phyloP scores from a whole-genome alignment of 2,888 invertebrate species.

The Athetis lepigone region DNA sequence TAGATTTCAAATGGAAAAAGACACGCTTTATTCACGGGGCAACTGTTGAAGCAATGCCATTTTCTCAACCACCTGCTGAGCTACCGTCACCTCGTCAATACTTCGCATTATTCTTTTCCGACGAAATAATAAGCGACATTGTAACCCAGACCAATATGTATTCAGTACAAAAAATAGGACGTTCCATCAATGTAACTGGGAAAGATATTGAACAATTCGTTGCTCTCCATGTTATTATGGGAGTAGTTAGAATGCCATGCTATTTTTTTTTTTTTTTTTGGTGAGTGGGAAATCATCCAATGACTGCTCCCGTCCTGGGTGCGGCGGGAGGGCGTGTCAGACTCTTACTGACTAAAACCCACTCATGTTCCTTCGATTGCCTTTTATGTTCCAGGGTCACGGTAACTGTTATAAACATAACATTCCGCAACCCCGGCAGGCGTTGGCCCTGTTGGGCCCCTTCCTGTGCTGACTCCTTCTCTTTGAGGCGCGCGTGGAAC shows the following conservation, averaged over 20 bases:
- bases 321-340: too few species aligned
- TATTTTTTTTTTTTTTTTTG: too few species aligned
- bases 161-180: conserved; percentile 31
- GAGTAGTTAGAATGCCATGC: conserved; percentile 63
- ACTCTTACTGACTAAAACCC: too few species aligned
- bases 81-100: conserved; percentile 21
- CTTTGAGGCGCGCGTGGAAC: too few species aligned
- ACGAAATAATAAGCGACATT: conserved; percentile 17
- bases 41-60: conserved; percentile 23
- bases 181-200: conserved; percentile 30
- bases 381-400: too few species aligned
- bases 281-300: too few species aligned
- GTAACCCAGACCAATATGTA: conserved; percentile 30
- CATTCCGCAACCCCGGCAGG: too few species aligned
- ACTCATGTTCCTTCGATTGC: too few species aligned
- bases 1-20: conserved; percentile 30
- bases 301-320: too few species aligned
- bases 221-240: conserved; percentile 66
- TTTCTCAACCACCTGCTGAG: conserved; percentile 18
- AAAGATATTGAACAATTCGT: conserved; percentile 63
- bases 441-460: too few species aligned
- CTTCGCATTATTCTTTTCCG: conserved; percentile 32
- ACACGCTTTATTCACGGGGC: conserved; percentile 28
- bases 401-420: too few species aligned
- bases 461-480: too few species aligned